A percentile compares a stretch with the other conserved stretches of the same genome.
These are phyloP conservation scores for Chironomus riparius DNA, from an alignment of 2,888 invertebrate species.

Conservation along the genomic window DNA sequence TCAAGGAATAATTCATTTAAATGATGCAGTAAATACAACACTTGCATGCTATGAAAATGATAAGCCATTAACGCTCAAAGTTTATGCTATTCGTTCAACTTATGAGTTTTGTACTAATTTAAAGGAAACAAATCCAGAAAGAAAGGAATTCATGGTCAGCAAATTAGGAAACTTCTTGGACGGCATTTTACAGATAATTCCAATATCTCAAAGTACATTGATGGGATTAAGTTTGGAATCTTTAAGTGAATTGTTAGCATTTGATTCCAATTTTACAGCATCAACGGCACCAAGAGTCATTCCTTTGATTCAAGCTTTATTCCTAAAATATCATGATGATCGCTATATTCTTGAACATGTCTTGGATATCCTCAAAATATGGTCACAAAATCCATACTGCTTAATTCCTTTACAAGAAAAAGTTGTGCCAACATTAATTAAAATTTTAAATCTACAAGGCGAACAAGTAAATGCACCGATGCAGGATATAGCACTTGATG, in stretches of 20 bases:
- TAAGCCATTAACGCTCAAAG: conserved; percentile 38
- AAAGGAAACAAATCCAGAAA: conserved; percentile 40
- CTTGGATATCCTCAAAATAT: conserved; percentile 54
- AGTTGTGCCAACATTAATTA: conserved; percentile 53
- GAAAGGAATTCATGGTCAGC: conserved; percentile 40
- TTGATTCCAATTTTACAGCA: conserved; percentile 55
- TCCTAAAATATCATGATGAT: conserved; percentile 56
- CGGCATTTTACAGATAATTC: conserved; percentile 43
- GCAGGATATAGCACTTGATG: conserved; percentile 52
- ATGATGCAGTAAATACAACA: conserved; percentile 36
- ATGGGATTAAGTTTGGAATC: conserved; percentile 47
- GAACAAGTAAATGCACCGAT: conserved; percentile 38
- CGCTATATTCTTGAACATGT: conserved; percentile 52
- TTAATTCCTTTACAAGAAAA: conserved; percentile 52
- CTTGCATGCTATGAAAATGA: conserved; percentile 37
- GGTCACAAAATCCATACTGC: conserved; percentile 52
- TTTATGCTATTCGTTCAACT: conserved; percentile 39
- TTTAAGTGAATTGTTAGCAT: conserved; percentile 46
- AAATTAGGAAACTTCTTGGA: conserved; percentile 48
- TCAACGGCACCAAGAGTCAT: conserved; percentile 52
- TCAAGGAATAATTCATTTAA: conserved; percentile 2
- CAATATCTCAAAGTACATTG: conserved; percentile 45
- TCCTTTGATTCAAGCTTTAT: conserved; percentile 56
- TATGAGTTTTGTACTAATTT: conserved; percentile 44
- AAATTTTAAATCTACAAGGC: conserved; percentile 42